These are phyloP conservation scores for Eupeodes corollae DNA, from an alignment of 1,140 invertebrate genomes.

Conservation along the genomic window DNA sequence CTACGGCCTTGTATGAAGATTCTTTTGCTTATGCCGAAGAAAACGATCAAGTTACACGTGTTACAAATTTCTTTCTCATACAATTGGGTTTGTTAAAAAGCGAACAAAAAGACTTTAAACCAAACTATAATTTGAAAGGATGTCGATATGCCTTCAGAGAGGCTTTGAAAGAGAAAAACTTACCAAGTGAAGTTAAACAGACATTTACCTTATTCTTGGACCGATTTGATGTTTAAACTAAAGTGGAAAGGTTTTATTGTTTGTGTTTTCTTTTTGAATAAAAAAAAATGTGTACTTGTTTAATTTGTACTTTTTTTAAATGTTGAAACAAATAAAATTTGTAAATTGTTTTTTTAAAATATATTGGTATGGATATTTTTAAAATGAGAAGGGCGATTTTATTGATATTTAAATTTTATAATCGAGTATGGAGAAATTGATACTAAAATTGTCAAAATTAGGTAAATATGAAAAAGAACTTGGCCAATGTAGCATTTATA, in stretches of 20 bases:
- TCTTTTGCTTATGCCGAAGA: constrained; percentile 45
- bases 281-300: no score
- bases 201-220: constrained; percentile 46
- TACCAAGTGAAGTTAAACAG: constrained; percentile 42
- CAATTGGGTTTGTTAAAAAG: constrained; percentile 56
- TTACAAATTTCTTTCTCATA: constrained; percentile 55
- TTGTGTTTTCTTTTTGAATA: background rate
- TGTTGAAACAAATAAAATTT: no score
- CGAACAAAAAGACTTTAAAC: constrained; percentile 46
- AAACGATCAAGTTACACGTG: constrained; percentile 37
- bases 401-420: no score
- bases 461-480: no score
- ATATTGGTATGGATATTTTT: no score
- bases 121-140: constrained; percentile 46
- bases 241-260: constrained; percentile 1
- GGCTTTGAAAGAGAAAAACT: constrained; percentile 40
- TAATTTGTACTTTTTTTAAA: no score
- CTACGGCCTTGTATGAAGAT: constrained; percentile 45
- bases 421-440: no score
- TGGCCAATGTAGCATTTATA: no score
- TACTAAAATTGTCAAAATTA: no score
- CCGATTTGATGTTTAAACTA: constrained; percentile 28
- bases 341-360: no score
- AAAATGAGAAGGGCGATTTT: no score
- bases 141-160: constrained; percentile 47